Percentiles rank a stretch among this genome's conserved stretches.
Conservation (phyloP, 2,888 invertebrate genomes). For the Congeria kusceri region DNA sequence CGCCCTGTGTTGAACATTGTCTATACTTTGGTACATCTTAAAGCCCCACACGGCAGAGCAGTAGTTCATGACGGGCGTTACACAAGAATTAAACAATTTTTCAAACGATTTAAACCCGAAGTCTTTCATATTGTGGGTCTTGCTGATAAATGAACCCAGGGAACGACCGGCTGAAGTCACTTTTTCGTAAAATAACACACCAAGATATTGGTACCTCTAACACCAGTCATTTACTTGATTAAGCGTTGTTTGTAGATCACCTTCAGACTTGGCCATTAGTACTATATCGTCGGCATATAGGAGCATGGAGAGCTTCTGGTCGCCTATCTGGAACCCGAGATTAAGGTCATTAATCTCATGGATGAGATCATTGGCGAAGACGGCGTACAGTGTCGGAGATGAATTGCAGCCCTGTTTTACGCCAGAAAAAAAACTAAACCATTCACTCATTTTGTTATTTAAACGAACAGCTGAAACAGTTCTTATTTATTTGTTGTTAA, state of each 20-base stretch:
- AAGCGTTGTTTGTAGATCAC: slow-evolving; percentile 22
- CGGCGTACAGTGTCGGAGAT: slow-evolving; percentile 26
- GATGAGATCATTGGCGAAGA: slow-evolving; percentile 33
- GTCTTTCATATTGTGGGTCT: slow-evolving; percentile 11
- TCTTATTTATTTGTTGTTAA: slow-evolving; percentile 1
- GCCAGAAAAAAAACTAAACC: slow-evolving; percentile 18
- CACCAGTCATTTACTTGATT: slow-evolving; percentile 13
- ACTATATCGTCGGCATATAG: slow-evolving; percentile 31
- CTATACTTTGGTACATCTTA: slow-evolving; percentile 8
- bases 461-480: slow-evolving; percentile 7
- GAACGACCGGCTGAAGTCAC: slow-evolving; percentile 3
- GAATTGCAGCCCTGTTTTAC: slow-evolving; percentile 27
- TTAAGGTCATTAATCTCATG: slow-evolving; percentile 25
- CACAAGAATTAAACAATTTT: slow-evolving; percentile 4
- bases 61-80: slow-evolving; percentile 16
- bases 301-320: slow-evolving; percentile 18
- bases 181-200: slow-evolving; percentile 25
- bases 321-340: slow-evolving; percentile 11
- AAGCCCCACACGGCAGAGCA: slow-evolving; percentile 12
- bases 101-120: slow-evolving; percentile 12
- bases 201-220: slow-evolving; percentile 13
- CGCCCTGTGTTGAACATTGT: slow-evolving; percentile 26
- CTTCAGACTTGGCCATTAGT: slow-evolving; percentile 17
- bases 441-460: slow-evolving; percentile 32
- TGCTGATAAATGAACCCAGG: not conserved